Percentiles rank a stretch among this genome's conserved stretches.
Conservation (phyloP, 1,140 invertebrate species). For the Hylyphantes graminicola region DNA sequence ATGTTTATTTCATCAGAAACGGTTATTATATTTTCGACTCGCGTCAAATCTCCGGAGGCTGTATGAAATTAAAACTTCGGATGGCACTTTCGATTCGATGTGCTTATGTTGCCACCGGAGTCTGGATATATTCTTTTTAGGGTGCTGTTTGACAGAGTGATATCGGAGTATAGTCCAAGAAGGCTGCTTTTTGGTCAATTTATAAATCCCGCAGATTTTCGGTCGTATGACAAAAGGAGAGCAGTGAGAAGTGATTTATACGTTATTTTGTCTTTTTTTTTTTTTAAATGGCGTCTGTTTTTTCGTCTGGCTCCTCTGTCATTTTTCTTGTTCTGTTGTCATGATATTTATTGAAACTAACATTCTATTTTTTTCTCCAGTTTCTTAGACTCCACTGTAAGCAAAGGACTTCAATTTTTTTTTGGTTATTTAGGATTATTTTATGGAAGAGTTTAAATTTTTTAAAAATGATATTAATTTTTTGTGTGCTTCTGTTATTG, state of each 20-base stretch:
- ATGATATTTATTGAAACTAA: constrained; percentile 18
- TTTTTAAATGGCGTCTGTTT: background rate
- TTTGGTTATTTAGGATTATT: background rate
- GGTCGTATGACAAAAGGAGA: background rate
- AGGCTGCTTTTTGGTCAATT: constrained; percentile 3
- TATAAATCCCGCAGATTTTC: constrained; percentile 24
- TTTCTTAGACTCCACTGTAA: background rate
- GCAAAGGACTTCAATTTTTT: background rate
- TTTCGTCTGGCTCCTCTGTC: constrained; percentile 1
- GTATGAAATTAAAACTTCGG: constrained; percentile 13
- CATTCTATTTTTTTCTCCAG: background rate
- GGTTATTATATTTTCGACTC: constrained; percentile 24
- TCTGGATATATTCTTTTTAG: constrained; percentile 8
- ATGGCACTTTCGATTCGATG: constrained; percentile 29
- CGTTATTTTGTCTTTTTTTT: constrained; percentile 1
- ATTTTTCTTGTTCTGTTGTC: constrained; percentile 14
- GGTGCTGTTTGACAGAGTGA: constrained; percentile 16
- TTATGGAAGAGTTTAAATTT: too few relatives aligned
- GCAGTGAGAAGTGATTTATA: constrained; percentile 29
- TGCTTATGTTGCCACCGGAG: constrained; percentile 22
- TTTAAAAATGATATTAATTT: too few relatives aligned
- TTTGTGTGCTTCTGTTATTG: too few relatives aligned
- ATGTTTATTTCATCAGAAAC: constrained; percentile 30
- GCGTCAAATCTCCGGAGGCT: constrained; percentile 10
- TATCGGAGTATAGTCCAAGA: constrained; percentile 3